Evolutionary conservation across 2,113 vertebrate genomes (phyloP), one percentile per base, ranked within the genome.

Genomic region (Hemibagrus wyckioides): DNA sequence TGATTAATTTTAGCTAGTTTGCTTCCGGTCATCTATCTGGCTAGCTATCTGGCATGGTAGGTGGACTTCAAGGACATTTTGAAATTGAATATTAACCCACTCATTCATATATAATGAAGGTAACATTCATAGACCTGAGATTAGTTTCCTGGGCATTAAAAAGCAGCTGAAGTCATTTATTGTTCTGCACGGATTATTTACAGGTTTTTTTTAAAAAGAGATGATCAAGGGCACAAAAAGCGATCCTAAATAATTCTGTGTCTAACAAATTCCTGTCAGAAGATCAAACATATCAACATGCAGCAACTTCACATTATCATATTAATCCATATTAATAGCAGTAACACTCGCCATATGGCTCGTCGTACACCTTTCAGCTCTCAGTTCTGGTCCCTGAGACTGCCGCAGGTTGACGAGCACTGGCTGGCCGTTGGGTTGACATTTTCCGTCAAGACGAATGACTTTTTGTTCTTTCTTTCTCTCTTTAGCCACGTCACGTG

Each of bases 401-500:
- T 79, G 44, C 52, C 41, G 36, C 75, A 19, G 59, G 75, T 8
- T 79, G 59, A 85, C 39, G 44, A 67, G 25, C 23, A 48, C 57
- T 28, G 41, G 28, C 54, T 36, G 54, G n/a, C 65, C 54, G 33
- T 50, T 73, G 61, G 80, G 36, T 82, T 2, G 5, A 25, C 14
- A 15, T 59, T 82, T 56, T 83, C 28, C 21, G 36, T 41, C 86
- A 36, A 63, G n/a, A 75, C 36, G 52, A 82, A 61, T 75, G 57
- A 73, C 39, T 67, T 3, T 17, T 30, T 15, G 23, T 25, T 79
- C 33, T 48, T 6, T 50, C 76, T 54, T 9, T 6, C 25, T n/a
- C 10, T n/a, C 61, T 52, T 2, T 79, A 99, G 98, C 98, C 98
- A 75, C 97, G 97, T 89, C 98, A 99, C 0, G 97, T 99, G 4